These are phyloP conservation scores for Scartelaos histophorus DNA, from an alignment of 2,113 vertebrate species.

Conservation along the genomic window DNA sequence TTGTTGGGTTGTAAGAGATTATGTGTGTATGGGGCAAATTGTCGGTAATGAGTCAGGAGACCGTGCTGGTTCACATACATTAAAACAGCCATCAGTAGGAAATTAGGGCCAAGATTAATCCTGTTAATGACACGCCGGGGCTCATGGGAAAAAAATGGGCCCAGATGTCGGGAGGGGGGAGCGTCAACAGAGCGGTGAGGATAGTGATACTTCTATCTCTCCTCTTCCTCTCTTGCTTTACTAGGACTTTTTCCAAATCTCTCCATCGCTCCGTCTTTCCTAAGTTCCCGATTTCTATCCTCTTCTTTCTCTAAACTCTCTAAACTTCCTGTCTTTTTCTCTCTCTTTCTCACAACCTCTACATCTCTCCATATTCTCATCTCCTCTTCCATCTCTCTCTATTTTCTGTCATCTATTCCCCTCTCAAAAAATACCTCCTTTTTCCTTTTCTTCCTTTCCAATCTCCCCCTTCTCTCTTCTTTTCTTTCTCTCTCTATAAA, in stretches of 20 bases:
- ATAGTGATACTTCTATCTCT: conserved; percentile 25
- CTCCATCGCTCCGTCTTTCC: background rate
- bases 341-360: no score
- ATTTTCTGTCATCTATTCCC: no score
- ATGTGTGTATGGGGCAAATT: conserved; percentile 98
- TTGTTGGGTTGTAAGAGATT: conserved; percentile 92
- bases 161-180: conserved; percentile 90
- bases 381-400: no score
- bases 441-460: no score
- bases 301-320: background rate
- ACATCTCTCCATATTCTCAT: no score
- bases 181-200: conserved; percentile 48
- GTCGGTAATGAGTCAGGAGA: conserved; percentile 99
- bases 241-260: background rate
- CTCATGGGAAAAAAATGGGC: conserved; percentile 95
- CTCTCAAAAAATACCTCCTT: no score
- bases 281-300: background rate
- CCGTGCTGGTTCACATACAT: conserved; percentile 98
- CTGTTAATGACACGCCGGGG: conserved; percentile 97
- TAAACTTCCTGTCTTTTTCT: no score
- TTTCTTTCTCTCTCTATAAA: no score
- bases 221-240: background rate
- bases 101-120: conserved; percentile 99
- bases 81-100: conserved; percentile 99
- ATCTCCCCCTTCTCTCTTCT: no score